Base-by-base conservation (phyloP, 2,888 invertebrate species). In the Thelaira solivaga region DNA sequence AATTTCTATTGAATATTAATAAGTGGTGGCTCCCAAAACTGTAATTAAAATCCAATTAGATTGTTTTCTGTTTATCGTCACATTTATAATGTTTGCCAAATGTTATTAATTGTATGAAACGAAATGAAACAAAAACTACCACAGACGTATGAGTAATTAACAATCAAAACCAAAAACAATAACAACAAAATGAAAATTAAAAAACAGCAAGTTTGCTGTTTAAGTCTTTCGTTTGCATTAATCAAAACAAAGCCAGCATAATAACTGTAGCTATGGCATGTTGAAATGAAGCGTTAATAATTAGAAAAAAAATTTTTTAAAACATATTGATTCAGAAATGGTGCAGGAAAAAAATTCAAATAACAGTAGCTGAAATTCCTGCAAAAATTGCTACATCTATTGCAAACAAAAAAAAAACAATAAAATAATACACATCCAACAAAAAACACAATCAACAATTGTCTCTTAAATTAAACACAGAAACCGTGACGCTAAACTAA, bases 401-500 rank as follows among this genome's bases (percentile, higher is more conserved):
- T n/a, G 18, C 47, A 55, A 55, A 34, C 34, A 59, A 10, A 61
- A 65, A 45, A 22, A 24, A 45, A 18, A 61, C 20, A 31, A 45
- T 43, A 39, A 13, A 43, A 64, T 39, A 65, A 31, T 11, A 11
- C 7, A 51, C 8, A 20, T 8, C 11, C 47, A 4, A 36, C 45
- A 57, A 59, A 45, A 26, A 24, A 65, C 59, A 78, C 75, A 75
- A 57, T 69, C 77, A 65, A 51, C 74, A 61, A 67, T 72, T 75
- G 77, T 77, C 67, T 65, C 69, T 39, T 72, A 77, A 55, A 76
- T 67, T 71, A 68, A 76, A 79, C 79, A 79, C 57, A 39, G 75
- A 75, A 75, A 76, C 79, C 76, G 79, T 76, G 79, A 78, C 69
- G 78, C 39, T 47, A 53, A 69, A 71, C 74, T 74, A 78, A 78